Evolutionary conservation across 92 coral and sea anemone species (phyloP), one percentile per base, ranked within the genome.

Genomic region (Desmophyllum pertusum): DNA sequence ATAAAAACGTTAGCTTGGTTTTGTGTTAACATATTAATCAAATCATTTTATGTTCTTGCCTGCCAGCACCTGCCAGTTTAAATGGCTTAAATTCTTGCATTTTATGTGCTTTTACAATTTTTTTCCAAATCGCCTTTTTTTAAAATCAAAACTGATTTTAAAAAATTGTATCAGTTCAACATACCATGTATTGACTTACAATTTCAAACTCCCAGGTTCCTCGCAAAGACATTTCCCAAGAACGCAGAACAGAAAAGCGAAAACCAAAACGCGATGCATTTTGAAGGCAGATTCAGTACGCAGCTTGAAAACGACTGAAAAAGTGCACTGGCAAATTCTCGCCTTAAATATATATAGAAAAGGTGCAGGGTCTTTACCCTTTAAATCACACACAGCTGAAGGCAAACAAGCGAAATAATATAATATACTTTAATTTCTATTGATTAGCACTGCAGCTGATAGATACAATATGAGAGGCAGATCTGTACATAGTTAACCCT

Each of bases 341-440:
- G 17, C 55, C 66, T 23, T 21, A 7, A n/a, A 31, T 31, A 1
- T n/a, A 29, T 4, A n/a, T 48, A n/a, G 46, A 64, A 33, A 37
- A 65, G n/a, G 51, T 8, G 63, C 21, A 27, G 13, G 61, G 9
- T n/a, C 19, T 41, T 31, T 27, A 55, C 13, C 17, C 78, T 51
- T 46, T 31, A 45, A 80, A 46, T 67, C 48, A 15, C 7, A 13
- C 17, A 10, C 86, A 82, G 86, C 70, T 82, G 79, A 59, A 36
- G 7, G 21, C 57, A 82, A 71, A 72, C 41, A 70, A 38, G 29
- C 51, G 13, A 13, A 29, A 6, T 33, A 70, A 70, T 38, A n/a
- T n/a, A n/a, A n/a, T 25, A 37, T 25, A n/a, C 15, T 55, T 51
- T 23, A 19, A 59, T 11, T 35, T 52, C 85, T 67, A 48, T 67